A percentile compares a stretch with the other conserved stretches of the same genome.
These are phyloP conservation scores for Eucriotettix oculatus DNA, from an alignment of 2,888 invertebrate species.

Conservation along the genomic window DNA sequence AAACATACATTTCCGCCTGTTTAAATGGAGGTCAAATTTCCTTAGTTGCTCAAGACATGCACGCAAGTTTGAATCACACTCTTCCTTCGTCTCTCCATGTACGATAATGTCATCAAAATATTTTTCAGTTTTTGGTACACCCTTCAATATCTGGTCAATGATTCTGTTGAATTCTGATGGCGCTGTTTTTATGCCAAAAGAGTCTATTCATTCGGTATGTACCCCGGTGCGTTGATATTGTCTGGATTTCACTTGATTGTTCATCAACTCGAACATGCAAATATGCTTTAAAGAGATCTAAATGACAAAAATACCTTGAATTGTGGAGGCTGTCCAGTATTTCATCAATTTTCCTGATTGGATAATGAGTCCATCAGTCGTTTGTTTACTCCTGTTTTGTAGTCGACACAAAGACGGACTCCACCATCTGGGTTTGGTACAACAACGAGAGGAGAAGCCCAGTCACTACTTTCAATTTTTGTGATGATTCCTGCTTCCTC, in stretches of 20 bases:
- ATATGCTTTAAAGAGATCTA: constrained; percentile 18
- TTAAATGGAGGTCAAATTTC: background rate
- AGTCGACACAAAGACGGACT: constrained; percentile 6
- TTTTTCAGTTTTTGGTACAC: constrained; percentile 6
- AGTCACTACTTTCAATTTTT: background rate
- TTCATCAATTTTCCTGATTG: too few relatives aligned
- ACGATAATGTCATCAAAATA: constrained; percentile 12
- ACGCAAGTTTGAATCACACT: background rate
- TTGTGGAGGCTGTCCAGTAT: constrained; percentile 14
- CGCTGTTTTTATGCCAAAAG: too few relatives aligned
- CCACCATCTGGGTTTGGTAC: constrained; percentile 5
- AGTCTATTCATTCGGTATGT: constrained; percentile 10
- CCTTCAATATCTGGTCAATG: constrained; percentile 5
- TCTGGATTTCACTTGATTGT: background rate
- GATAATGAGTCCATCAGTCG: too few relatives aligned
- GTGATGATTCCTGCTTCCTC: background rate
- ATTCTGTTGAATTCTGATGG: constrained; percentile 11
- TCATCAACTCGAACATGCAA: background rate
- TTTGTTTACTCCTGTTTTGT: too few relatives aligned
- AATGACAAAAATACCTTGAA: constrained; percentile 15
- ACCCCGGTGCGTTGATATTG: background rate
- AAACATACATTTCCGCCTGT: too few relatives aligned
- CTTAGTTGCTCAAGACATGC: background rate
- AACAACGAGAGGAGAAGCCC: constrained; percentile 7
- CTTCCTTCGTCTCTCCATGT: background rate